These are phyloP conservation scores for Nemotelus nigrinus DNA, from an alignment of 2,888 invertebrate species.

Conservation along the genomic window DNA sequence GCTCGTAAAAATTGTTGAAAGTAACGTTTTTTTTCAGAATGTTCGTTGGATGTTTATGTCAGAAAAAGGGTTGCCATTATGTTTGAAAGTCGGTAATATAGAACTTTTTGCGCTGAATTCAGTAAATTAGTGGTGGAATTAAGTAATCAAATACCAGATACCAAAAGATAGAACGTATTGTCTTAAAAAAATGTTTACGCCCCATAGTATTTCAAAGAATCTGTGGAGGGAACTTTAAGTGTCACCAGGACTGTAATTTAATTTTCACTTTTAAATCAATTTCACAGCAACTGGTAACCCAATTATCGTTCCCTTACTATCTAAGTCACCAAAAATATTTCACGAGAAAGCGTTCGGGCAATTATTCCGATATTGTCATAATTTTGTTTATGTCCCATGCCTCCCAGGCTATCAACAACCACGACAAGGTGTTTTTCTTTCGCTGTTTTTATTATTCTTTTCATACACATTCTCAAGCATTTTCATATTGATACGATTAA, in stretches of 20 bases:
- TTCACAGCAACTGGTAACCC: not conserved
- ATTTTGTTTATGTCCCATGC: constrained; percentile 7
- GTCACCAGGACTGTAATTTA: too few species aligned
- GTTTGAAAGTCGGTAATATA: too few species aligned
- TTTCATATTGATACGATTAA: too few species aligned
- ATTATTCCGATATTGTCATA: constrained; percentile 10
- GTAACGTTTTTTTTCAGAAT: not conserved
- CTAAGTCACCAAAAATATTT: not conserved
- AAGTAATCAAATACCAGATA: too few species aligned
- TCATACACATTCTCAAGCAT: not conserved
- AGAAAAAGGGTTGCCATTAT: too few species aligned
- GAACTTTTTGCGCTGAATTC: too few species aligned
- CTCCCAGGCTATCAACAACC: constrained; percentile 19
- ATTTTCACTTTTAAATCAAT: not conserved
- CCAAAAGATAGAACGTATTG: too few species aligned
- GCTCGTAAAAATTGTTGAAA: constrained; percentile 44
- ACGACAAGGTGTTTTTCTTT: constrained; percentile 10
- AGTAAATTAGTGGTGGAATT: too few species aligned
- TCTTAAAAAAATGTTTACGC: too few species aligned
- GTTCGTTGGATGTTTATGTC: too few species aligned
- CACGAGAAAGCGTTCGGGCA: not conserved
- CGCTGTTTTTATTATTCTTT: not conserved
- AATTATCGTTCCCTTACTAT: not conserved
- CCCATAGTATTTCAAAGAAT: too few species aligned
- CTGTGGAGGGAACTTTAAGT: too few species aligned